Evolutionary conservation across 2,888 invertebrate genomes (phyloP), one percentile per base, ranked within the genome.

Genomic region (Bugula neritina): DNA sequence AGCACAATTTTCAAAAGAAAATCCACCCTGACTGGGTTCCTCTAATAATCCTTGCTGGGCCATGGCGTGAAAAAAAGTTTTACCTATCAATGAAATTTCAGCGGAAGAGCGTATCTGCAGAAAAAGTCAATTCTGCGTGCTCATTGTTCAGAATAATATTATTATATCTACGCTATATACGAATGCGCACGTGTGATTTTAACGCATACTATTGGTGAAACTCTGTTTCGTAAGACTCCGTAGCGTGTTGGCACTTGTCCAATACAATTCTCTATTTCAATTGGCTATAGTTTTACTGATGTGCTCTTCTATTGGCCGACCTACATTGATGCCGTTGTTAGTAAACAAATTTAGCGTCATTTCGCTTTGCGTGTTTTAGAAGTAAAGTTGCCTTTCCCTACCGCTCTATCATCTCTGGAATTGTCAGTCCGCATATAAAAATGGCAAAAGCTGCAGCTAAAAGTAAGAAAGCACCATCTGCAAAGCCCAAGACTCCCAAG

Each of bases 1-100:
- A 80, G 88, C 88, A 83, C 90, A 92, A 80, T 93, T 91, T 78
- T 91, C 92, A 79, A 93, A 93, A 71, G 90, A 91, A 84, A 93
- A 93, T 73, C 93, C 93, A 35, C 91, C 86, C 17, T 63, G 27
- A 31, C 13, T 17, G n/a, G 63, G 63, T 27, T 63, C 63, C 27
- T 63, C 63, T 63, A 63, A 31, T 31, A 63, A n/a, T 13, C 10
- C 31, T 25, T 27, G 25, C 13, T 63, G 63, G 2, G 17, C 63
- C 63, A 63, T 63, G n/a, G n/a, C n/a, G n/a, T n/a, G n/a, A n/a
- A n/a, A n/a, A n/a, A n/a, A n/a, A n/a, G n/a, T n/a, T n/a, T n/a
- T n/a, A n/a, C n/a, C n/a, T n/a, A n/a, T n/a, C n/a, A n/a, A n/a
- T n/a, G n/a, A n/a, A n/a, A n/a, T n/a, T n/a, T n/a, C n/a, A n/a